Evolutionary conservation across 2,113 vertebrate genomes (phyloP).

Genomic region (Caretta caretta): DNA sequence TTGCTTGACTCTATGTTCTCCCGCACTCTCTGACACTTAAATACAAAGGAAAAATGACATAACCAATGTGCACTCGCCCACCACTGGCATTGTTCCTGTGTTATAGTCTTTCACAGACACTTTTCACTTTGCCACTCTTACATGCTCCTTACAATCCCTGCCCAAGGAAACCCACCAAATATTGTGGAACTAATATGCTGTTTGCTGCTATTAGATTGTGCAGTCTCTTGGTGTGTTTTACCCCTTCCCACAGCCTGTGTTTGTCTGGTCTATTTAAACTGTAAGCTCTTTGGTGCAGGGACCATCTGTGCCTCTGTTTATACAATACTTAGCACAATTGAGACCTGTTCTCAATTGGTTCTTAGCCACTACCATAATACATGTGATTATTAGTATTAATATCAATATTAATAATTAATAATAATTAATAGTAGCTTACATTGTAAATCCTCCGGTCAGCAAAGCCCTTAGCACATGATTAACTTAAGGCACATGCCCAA

Average conservation of each 20-base stretch:
- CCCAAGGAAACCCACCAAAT: too few species aligned
- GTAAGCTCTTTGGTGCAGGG: neutral
- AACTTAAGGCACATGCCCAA: conserved; percentile 27
- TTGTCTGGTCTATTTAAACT: neutral
- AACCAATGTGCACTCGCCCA: neutral
- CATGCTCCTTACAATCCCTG: neutral
- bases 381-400: neutral
- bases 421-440: neutral
- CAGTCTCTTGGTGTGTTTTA: too few species aligned
- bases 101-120: neutral
- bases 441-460: conserved; percentile 19
- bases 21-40: neutral
- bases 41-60: too few species aligned
- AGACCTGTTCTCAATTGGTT: neutral
- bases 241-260: neutral
- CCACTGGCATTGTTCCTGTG: too few species aligned
- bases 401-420: neutral
- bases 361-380: neutral
- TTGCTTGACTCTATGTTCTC: neutral
- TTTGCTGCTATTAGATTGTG: neutral
- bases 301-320: neutral
- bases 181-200: neutral
- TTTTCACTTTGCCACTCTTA: neutral
- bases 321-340: neutral
- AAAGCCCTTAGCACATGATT: conserved; percentile 25